These are phyloP conservation scores for Armadillidium nasatum DNA, from an alignment of 1,140 invertebrate genomes.

Conservation along the genomic window DNA sequence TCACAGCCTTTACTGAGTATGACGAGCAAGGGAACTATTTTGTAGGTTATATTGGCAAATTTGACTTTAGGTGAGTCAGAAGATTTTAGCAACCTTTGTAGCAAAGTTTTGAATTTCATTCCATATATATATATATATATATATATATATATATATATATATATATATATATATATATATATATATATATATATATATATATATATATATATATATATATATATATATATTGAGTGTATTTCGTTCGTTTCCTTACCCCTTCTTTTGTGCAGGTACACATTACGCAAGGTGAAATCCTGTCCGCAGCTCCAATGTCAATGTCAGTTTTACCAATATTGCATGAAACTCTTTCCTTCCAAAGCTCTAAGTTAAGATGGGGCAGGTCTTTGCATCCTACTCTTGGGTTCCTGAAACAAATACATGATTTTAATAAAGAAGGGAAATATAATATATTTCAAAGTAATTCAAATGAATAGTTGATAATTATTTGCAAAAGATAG, in stretches of 20 bases:
- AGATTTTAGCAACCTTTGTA: no score
- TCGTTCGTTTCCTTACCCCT: conserved; percentile 51
- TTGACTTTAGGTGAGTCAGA: no score
- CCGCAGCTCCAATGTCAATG: conserved; percentile 56
- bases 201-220: conserved; percentile 24
- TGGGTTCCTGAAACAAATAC: conserved; percentile 52
- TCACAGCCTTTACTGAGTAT: no score
- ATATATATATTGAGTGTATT: no score
- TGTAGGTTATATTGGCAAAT: no score
- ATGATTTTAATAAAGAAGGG: conserved; percentile 9
- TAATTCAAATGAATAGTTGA: no score
- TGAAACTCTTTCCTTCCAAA: conserved; percentile 53
- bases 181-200: conserved; percentile 22
- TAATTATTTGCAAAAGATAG: no score
- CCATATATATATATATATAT: not conserved
- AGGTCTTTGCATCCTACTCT: conserved; percentile 52
- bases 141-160: not conserved
- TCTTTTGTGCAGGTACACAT: conserved; percentile 62
- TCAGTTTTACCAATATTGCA: conserved; percentile 51
- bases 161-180: conserved; percentile 8
- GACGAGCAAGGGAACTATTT: no score
- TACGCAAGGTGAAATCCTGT: conserved; percentile 57
- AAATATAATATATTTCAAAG: no score
- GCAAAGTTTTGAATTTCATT: no score
- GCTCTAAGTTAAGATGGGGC: conserved; percentile 51